Base-by-base conservation (phyloP, 2,888 invertebrate genomes). In the Aleiodes leptofemur region DNA sequence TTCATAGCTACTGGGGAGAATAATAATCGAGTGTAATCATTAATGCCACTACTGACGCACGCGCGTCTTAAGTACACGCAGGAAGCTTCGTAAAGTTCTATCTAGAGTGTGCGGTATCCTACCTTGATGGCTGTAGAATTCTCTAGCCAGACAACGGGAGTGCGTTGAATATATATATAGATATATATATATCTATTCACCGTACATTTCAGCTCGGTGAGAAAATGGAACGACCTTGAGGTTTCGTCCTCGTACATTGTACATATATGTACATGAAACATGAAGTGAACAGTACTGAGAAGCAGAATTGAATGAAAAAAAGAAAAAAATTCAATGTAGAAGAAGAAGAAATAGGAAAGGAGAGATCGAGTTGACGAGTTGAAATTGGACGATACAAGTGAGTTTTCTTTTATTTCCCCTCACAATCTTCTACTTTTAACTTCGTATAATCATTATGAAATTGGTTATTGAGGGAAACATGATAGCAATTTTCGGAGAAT, bases 221-320 rank as follows among this genome's bases (percentile, higher is more conserved):
- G 87, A 86, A 87, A 86, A 85, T 85, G 83, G 84, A 84, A 87
- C 86, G 87, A 83, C 87, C 87, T 87, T 87, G 87, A 85, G 31
- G 82, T 83, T 83, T 85, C 80, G 82, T 84, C 83, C 80, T 84
- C 82, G 81, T 76, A 56, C 55, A 43, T 64, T 14, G 34, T 29
- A 51, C 51, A 51, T 68, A 51, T 68, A 68, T 51, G 50, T 51
- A 29, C 51, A 68, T 51, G 64, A 64, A 64, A 48, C 48, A 48
- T 64, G 64, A 64, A 48, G 64, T 43, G 43, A 64, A 48, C 48
- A 16, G 43, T 48, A 38, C 43, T 48, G 64, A 9, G 56, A 23
- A 43, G 43, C 43, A 43, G 43, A 4, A 43, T 43, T 43, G 11
- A 56, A 23, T 43, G 16, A 7, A 43, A 48, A 64, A 43, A 64